phyloP scores from a whole-genome alignment of 1,140 invertebrate genomes.

The Oscheius sp. region DNA sequence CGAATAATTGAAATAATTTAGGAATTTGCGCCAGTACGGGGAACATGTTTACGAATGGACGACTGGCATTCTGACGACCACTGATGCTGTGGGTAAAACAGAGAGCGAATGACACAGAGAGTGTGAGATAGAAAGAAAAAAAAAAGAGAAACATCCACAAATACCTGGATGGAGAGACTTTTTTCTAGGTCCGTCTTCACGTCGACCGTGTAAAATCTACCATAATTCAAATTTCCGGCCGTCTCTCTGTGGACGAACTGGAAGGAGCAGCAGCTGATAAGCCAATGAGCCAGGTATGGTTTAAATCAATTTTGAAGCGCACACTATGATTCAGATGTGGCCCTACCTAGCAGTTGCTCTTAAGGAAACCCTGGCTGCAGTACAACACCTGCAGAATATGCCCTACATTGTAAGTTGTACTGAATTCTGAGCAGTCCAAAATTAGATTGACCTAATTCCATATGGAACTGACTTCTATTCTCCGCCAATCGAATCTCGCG shows the following conservation, averaged over 20 bases:
- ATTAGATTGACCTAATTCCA: slow-evolving; percentile 22
- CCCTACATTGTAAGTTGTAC: slow-evolving; percentile 5
- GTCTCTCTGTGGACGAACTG: slow-evolving; percentile 25
- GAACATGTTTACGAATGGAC: slow-evolving; percentile 26
- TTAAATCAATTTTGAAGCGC: neutral
- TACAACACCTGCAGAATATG: slow-evolving; percentile 3
- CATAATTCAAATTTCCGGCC: slow-evolving; percentile 7
- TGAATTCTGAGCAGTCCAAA: neutral
- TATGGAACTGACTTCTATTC: slow-evolving; percentile 19
- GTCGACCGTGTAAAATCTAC: slow-evolving; percentile 19
- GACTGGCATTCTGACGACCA: slow-evolving; percentile 18
- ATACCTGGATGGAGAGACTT: too few relatives aligned
- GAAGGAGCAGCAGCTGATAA: slow-evolving; percentile 16
- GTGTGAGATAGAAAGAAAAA: too few relatives aligned
- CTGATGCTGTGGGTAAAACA: too few relatives aligned
- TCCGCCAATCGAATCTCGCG: neutral
- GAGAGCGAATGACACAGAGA: too few relatives aligned
- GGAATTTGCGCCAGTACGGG: slow-evolving; percentile 4
- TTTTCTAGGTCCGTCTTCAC: slow-evolving; percentile 19
- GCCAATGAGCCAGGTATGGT: neutral
- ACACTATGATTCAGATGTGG: slow-evolving; percentile 15
- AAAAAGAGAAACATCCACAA: too few relatives aligned
- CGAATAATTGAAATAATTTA: neutral
- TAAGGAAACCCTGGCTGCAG: slow-evolving; percentile 6
- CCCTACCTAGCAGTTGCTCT: slow-evolving; percentile 13